These are phyloP conservation scores for Murina feae DNA, from an alignment of 2,113 vertebrate genomes.

Conservation along the genomic window DNA sequence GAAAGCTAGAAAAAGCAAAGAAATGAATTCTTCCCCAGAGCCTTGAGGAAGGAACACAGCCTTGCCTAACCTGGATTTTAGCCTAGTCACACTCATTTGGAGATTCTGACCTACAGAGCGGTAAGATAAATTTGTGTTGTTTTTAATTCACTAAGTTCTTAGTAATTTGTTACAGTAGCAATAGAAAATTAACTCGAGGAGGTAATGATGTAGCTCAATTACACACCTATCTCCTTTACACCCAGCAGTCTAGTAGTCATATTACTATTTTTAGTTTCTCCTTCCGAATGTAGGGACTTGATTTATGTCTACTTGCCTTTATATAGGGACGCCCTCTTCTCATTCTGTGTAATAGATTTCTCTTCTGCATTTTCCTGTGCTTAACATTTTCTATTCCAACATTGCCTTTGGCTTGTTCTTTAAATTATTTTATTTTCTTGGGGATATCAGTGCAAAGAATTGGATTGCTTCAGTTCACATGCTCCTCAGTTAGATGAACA, in stretches of 20 bases:
- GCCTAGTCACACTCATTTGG: neutral
- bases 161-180: neutral
- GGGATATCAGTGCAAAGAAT: neutral
- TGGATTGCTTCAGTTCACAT: neutral
- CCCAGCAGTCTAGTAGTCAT: neutral
- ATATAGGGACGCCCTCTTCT: neutral
- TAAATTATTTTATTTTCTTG: neutral
- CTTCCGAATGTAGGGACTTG: neutral
- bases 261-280: neutral
- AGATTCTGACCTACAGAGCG: neutral
- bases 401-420: neutral
- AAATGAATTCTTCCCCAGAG: neutral
- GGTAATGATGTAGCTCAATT: neutral
- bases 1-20: neutral
- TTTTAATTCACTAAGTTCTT: constrained; percentile 23
- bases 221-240: neutral
- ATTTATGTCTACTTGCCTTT: neutral
- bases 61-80: neutral
- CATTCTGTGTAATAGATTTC: neutral
- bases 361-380: neutral
- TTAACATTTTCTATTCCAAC: neutral
- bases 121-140: neutral
- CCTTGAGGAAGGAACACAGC: neutral
- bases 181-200: neutral
- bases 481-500: neutral